These are phyloP conservation scores for Wiebesia pumilae DNA, from an alignment of 1,140 invertebrate species.

Conservation along the genomic window DNA sequence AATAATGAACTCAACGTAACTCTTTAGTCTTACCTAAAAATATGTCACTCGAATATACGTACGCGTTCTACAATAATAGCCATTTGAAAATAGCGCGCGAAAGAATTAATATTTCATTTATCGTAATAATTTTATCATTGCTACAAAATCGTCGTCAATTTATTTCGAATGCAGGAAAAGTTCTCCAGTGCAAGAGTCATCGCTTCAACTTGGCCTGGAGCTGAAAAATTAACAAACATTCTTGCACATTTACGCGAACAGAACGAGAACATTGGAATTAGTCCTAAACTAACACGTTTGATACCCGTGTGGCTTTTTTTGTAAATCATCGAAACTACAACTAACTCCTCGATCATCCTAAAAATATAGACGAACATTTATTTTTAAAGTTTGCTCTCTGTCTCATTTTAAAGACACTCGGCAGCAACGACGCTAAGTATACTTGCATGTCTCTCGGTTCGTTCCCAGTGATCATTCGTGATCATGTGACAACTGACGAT, in stretches of 20 bases:
- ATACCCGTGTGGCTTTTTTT: not conserved
- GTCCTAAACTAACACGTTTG: not conserved
- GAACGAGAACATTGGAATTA: not conserved
- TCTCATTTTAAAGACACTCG: constrained; percentile 1
- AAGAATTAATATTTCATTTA: no score
- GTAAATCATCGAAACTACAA: not conserved
- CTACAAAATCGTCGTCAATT: no score
- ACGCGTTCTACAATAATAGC: no score
- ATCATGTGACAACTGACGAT: constrained; percentile 1
- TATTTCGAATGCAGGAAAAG: no score
- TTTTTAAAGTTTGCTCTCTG: constrained; percentile 39
- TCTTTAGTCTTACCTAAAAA: not conserved
- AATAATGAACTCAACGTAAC: not conserved
- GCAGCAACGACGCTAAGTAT: constrained; percentile 22
- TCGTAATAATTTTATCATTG: no score
- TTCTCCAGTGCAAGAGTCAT: no score
- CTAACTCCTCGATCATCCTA: constrained; percentile 19
- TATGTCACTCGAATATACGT: no score
- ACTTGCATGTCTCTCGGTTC: not conserved
- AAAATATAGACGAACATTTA: constrained; percentile 38
- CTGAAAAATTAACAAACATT: no score
- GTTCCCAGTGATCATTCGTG: not conserved
- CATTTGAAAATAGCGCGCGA: no score
- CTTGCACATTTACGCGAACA: not conserved
- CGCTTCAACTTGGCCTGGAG: no score